phyloP scores from a whole-genome alignment of 2,888 invertebrate genomes.

The Lamellibrachia columna region DNA sequence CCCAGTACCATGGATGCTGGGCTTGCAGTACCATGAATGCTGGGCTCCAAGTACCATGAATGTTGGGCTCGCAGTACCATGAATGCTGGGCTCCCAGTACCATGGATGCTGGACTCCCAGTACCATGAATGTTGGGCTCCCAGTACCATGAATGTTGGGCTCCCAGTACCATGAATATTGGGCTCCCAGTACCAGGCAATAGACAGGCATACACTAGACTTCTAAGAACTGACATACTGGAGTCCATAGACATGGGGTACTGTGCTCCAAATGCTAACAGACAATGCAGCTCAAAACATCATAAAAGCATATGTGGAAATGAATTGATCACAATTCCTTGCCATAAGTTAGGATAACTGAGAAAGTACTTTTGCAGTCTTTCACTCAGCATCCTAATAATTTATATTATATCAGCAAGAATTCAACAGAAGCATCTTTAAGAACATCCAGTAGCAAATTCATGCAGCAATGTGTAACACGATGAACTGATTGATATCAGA shows the following conservation, averaged over 20 bases:
- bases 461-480: neutral
- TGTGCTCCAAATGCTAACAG: no score
- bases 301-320: no score
- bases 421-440: neutral
- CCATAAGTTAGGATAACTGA: no score
- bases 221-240: no score
- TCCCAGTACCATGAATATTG: neutral
- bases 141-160: neutral
- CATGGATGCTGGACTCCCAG: neutral
- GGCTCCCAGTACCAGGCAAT: no score
- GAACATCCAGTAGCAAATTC: neutral
- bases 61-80: neutral
- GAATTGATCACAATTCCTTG: no score
- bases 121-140: neutral
- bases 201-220: no score
- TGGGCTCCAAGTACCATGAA: neutral
- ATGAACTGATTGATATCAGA: neutral
- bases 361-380: neutral
- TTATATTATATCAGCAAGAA: neutral
- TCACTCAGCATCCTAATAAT: neutral
- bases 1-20: no score
- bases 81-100: neutral
- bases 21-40: no score
- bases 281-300: no score
- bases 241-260: no score